These are phyloP conservation scores for Deilephila porcellus DNA, from an alignment of 2,888 invertebrate species.

Conservation along the genomic window DNA sequence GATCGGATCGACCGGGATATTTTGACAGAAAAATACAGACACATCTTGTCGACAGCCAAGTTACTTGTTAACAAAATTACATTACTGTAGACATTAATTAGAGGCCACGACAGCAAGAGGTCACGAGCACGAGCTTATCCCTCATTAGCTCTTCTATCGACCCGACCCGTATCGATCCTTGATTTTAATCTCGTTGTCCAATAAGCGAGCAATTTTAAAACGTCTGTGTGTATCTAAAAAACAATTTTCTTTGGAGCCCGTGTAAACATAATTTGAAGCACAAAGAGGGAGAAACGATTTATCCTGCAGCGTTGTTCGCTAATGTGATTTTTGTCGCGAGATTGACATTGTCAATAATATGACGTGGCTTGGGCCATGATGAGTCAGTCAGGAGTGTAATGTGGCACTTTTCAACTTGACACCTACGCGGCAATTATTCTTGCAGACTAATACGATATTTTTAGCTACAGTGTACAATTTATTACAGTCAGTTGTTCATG, in stretches of 20 bases:
- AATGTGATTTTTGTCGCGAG: constrained; percentile 1
- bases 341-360: not conserved
- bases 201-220: not conserved
- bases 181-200: not conserved
- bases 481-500: no score
- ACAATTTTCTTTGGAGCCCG: not conserved
- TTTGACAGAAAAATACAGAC: no score
- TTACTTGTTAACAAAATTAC: constrained; percentile 4
- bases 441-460: not conserved
- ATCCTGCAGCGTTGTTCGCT: not conserved
- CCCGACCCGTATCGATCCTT: not conserved
- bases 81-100: constrained; percentile 6
- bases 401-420: not conserved
- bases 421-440: not conserved
- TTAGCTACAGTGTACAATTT: no score
- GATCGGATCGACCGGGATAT: no score
- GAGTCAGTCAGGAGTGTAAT: not conserved
- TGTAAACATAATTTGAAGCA: constrained; percentile 11
- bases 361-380: not conserved
- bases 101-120: not conserved
- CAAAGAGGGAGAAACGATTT: not conserved
- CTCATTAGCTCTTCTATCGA: not conserved
- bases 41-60: no score
- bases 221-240: not conserved
- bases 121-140: not conserved